Evolutionary conservation across 2,888 invertebrate genomes (phyloP).

Genomic region (Dynastes tityus): DNA sequence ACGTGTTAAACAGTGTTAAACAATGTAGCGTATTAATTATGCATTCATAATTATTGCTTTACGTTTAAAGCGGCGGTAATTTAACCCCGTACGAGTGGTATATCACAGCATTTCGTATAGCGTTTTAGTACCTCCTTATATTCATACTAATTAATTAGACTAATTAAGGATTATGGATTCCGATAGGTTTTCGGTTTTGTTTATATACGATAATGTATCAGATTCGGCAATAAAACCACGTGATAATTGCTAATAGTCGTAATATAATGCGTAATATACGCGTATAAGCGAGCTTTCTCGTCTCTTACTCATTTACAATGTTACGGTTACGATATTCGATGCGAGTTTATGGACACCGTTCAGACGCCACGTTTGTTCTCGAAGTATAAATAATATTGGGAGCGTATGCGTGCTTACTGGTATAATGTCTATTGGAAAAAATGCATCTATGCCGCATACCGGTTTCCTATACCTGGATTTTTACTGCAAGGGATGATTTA

Average conservation of each 20-base stretch:
- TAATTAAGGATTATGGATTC: constrained; percentile 46
- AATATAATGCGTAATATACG: constrained; percentile 36
- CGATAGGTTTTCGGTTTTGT: constrained; percentile 33
- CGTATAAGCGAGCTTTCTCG: neutral
- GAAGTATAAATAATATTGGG: constrained; percentile 15
- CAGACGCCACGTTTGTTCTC: constrained; percentile 24
- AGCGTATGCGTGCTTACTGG: constrained; percentile 33
- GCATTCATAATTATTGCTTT: constrained; percentile 35
- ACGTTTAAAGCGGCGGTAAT: constrained; percentile 1
- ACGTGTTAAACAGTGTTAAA: constrained; percentile 44
- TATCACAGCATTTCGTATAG: constrained; percentile 20
- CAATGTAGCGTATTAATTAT: constrained; percentile 32
- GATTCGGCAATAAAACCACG: constrained; percentile 42
- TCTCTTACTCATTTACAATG: constrained; percentile 10
- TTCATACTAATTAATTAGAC: constrained; percentile 46
- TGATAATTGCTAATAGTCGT: constrained; percentile 42
- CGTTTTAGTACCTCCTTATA: constrained; percentile 30
- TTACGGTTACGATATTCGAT: constrained; percentile 29
- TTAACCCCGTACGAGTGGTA: neutral
- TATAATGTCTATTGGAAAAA: constrained; percentile 17
- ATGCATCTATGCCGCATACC: constrained; percentile 20
- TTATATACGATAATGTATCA: constrained; percentile 46
- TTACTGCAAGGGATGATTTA: constrained; percentile 44
- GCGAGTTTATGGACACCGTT: constrained; percentile 24
- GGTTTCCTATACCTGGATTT: constrained; percentile 35